Evolutionary conservation across 2,113 vertebrate species (phyloP).

Genomic region (Pteronura brasiliensis): DNA sequence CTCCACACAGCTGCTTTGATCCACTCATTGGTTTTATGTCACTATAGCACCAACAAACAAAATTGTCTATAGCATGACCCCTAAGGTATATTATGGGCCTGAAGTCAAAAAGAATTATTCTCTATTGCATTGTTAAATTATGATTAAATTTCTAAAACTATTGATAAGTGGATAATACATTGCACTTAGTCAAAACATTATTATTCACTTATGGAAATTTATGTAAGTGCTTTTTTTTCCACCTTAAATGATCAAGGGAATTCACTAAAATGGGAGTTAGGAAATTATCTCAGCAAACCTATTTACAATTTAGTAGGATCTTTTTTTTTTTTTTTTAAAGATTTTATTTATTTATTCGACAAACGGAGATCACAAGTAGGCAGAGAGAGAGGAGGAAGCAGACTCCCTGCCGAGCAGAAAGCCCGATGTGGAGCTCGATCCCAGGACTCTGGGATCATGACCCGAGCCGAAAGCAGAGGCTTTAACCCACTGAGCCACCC

Average conservation of each 20-base stretch:
- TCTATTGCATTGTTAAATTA: slow-evolving; percentile 5
- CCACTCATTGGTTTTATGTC: neutral
- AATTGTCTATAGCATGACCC: neutral
- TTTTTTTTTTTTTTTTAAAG: neutral
- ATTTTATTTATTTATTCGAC: no score
- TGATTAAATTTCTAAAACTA: slow-evolving; percentile 34
- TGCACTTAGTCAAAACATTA: slow-evolving; percentile 5
- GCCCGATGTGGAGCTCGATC: no score
- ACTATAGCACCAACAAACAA: slow-evolving; percentile 39
- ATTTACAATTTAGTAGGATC: neutral
- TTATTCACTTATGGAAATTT: slow-evolving; percentile 13
- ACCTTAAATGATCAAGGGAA: slow-evolving; percentile 37
- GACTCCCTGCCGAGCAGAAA: no score
- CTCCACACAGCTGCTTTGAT: slow-evolving; percentile 20
- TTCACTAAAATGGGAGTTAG: neutral
- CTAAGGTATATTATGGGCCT: neutral
- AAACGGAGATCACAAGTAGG: no score
- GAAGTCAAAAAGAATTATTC: slow-evolving; percentile 52
- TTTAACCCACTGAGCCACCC: no score
- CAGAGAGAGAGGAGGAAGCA: no score
- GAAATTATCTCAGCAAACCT: neutral
- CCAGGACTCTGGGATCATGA: no score
- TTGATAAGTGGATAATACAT: slow-evolving; percentile 22
- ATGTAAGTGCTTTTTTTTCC: neutral
- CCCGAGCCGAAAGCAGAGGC: no score